Conservation (phyloP, 2,797 vertebrate genomes). For the Iguana delicatissima region DNA sequence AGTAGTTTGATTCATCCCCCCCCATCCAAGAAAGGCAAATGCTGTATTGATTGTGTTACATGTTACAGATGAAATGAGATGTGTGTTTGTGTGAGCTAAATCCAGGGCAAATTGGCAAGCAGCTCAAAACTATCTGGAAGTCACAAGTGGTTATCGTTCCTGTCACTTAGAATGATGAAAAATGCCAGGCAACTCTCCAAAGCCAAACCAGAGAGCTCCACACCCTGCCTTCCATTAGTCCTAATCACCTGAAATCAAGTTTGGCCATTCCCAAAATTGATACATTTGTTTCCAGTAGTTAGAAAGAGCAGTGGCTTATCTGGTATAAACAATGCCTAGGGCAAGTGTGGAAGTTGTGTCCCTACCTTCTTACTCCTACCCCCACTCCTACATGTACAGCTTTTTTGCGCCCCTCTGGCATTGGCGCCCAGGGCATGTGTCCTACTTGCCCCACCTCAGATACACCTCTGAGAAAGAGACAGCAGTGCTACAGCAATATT, state of each 20-base stretch:
- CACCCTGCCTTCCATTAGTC: conserved; percentile 1
- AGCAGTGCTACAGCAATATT: neutral
- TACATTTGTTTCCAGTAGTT: neutral
- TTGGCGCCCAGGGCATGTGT: too few relatives aligned
- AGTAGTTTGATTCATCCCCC: neutral
- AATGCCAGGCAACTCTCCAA: conserved; percentile 10
- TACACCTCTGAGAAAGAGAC: neutral
- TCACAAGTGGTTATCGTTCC: conserved; percentile 28
- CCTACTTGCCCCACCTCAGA: too few relatives aligned
- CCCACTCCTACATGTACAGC: too few relatives aligned
- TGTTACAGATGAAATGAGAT: neutral
- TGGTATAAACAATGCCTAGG: too few relatives aligned
- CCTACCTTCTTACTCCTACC: too few relatives aligned
- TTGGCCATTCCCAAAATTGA: neutral
- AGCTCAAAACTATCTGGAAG: neutral
- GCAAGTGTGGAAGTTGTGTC: too few relatives aligned
- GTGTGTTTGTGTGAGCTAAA: neutral
- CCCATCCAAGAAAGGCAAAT: neutral
- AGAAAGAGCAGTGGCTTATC: neutral
- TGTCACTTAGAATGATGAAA: conserved; percentile 30
- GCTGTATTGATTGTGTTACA: neutral
- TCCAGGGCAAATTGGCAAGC: neutral
- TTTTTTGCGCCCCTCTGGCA: too few relatives aligned
- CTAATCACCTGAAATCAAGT: neutral
- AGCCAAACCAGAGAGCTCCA: conserved; percentile 22